phyloP scores from a whole-genome alignment of 2,113 vertebrate species.

The Charina bottae region DNA sequence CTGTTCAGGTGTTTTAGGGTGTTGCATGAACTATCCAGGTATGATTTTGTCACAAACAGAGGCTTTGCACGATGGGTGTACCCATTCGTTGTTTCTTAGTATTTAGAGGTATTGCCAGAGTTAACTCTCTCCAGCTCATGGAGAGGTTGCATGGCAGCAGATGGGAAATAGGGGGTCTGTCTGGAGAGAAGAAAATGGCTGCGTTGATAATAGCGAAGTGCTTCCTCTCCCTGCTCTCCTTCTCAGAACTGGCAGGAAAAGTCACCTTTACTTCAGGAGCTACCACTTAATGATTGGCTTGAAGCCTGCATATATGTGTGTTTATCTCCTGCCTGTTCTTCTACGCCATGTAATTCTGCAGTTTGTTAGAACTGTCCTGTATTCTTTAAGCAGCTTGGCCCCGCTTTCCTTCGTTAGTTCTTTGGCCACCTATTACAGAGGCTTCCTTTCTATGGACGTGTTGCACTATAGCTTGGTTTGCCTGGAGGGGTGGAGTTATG shows the following conservation, averaged over 20 bases:
- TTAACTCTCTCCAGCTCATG: neutral
- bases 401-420: neutral
- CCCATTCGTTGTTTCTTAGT: neutral
- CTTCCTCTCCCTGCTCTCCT: too few relatives aligned
- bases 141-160: neutral
- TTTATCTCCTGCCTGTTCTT: neutral
- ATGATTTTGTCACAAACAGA: neutral
- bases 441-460: neutral
- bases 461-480: too few relatives aligned
- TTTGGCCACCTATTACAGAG: neutral
- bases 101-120: neutral
- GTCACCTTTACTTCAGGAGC: neutral
- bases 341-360: neutral
- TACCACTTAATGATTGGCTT: neutral
- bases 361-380: neutral
- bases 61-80: neutral
- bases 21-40: neutral
- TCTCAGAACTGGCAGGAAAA: too few relatives aligned
- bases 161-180: neutral
- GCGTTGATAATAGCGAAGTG: too few relatives aligned
- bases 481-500: neutral
- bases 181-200: neutral
- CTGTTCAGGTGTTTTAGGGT: neutral
- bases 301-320: neutral
- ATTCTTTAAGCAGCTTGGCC: neutral